Conservation (phyloP, 2,888 invertebrate genomes). For the Hydraecia micacea region DNA sequence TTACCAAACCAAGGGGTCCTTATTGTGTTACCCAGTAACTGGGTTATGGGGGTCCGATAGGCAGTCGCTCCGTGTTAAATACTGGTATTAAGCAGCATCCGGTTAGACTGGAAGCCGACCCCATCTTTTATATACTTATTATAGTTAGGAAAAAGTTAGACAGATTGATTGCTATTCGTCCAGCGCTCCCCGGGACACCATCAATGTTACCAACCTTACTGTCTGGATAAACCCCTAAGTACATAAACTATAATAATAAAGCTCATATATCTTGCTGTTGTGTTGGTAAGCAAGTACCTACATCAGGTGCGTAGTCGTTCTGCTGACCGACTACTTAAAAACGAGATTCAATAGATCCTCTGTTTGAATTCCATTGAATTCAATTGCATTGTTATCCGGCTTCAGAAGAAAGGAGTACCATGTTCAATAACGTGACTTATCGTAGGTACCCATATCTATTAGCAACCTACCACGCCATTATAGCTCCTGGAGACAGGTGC, state of each 20-base stretch:
- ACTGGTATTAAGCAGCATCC: no score
- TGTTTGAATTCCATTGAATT: background rate
- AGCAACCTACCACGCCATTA: background rate
- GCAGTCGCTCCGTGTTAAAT: no score
- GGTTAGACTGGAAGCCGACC: no score
- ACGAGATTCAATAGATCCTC: background rate
- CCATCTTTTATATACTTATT: no score
- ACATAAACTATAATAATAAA: background rate
- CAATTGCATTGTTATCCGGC: background rate
- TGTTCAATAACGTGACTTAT: background rate
- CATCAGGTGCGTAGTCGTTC: background rate
- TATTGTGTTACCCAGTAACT: no score
- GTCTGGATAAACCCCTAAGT: background rate
- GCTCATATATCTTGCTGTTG: background rate
- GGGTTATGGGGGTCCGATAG: no score
- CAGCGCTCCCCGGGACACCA: no score
- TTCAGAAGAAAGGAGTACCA: background rate
- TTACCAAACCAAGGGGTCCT: no score
- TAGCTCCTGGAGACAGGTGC: background rate
- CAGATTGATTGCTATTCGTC: no score
- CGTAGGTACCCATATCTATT: background rate
- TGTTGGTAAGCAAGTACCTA: background rate
- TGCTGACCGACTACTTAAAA: background rate
- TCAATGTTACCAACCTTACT: background rate
- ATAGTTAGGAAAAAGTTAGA: no score